Evolutionary conservation across 1,140 invertebrate genomes (phyloP), one percentile per base, ranked within the genome.

Genomic region (Drosophila kanapiae): DNA sequence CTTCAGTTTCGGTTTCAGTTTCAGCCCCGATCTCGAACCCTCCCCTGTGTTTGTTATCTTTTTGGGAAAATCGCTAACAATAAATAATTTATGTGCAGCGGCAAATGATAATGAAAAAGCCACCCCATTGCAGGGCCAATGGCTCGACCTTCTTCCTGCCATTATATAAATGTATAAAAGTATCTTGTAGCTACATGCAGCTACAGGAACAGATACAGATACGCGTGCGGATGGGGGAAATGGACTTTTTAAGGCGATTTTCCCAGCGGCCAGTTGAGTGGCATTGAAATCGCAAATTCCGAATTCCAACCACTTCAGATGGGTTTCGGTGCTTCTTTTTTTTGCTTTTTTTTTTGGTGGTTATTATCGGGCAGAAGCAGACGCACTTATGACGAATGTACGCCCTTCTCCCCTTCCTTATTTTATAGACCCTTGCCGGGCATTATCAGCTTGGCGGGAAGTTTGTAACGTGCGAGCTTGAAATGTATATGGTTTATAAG

Each of bases 61-160:
- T 87, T 87, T 87, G 86, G 85, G 84, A 80, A 87, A 87, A 87
- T 87, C 83, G 83, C 83, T 87, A 88, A 83, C 84, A 87, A 87
- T 87, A 87, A 87, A 87, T 87, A 88, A 87, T 87, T 87, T 87
- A 87, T 87, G 84, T 87, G 83, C 80, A 80, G 80, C 58, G 75
- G 83, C 84, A 87, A 87, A 88, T 87, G 83, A 87, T 87, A 87
- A 87, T 87, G 83, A 87, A 87, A 87, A 87, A 83, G 74, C 83
- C 85, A 87, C 83, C 83, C 83, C 76, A 74, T 60, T 35, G 78
- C 64, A 85, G 77, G 75, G 82, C 79, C 83, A 85, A 86, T 85
- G 82, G 80, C 45, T 83, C 75, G 75, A 69, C 82, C 78, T 64
- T 62, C 69, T 69, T 67, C 57, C 78, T 72, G 67, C 77, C 57